Percentiles rank a stretch among this genome's conserved stretches.
Conservation (phyloP, 2,797 vertebrate genomes). For the Fundulus diaphanus region DNA sequence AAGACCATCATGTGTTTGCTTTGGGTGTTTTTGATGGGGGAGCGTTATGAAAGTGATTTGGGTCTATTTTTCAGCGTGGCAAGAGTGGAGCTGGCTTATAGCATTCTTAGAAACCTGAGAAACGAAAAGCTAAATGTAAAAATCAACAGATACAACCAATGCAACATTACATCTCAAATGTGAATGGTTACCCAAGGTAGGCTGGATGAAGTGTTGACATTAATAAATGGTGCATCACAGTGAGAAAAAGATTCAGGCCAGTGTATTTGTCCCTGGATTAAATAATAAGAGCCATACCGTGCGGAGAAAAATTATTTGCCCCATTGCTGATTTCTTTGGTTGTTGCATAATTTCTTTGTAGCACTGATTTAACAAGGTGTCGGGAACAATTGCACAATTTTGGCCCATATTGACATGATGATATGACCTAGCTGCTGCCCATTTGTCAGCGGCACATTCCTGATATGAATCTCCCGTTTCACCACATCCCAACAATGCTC, state of each 20-base stretch:
- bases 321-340: too few species aligned
- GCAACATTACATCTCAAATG: neutral
- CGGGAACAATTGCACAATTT: too few species aligned
- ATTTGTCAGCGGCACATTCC: neutral
- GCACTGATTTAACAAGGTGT: neutral
- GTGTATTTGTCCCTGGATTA: neutral
- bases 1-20: slow-evolving; percentile 3
- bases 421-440: neutral
- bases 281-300: too few species aligned
- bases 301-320: too few species aligned
- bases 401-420: too few species aligned
- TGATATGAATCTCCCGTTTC: neutral
- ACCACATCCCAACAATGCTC: neutral
- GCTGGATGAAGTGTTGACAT: neutral
- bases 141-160: neutral
- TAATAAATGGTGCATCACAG: neutral
- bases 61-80: neutral
- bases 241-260: neutral
- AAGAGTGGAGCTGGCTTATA: neutral
- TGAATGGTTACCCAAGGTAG: neutral
- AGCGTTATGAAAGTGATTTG: neutral
- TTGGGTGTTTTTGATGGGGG: slow-evolving; percentile 5
- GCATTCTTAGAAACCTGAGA: neutral
- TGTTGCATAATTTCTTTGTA: too few species aligned
- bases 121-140: neutral